Percentiles rank a stretch among this genome's conserved stretches.
These are phyloP conservation scores for Crematogaster levior DNA, from an alignment of 2,888 invertebrate genomes.

Conservation along the genomic window DNA sequence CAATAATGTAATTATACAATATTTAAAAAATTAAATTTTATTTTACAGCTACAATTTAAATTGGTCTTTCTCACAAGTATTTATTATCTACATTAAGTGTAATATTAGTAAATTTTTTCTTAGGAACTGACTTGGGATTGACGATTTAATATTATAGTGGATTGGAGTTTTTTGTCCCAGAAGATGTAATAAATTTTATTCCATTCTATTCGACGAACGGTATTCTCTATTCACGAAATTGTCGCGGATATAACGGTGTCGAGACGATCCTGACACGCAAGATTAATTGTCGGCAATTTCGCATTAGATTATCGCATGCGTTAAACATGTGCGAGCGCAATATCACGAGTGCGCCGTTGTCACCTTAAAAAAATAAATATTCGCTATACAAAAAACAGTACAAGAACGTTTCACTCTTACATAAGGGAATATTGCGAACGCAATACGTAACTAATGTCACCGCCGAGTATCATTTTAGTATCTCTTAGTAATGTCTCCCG, in stretches of 20 bases:
- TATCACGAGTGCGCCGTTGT: constrained; percentile 34
- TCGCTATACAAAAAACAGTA: constrained; percentile 2
- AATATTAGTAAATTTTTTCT: background rate
- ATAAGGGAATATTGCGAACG: constrained; percentile 21
- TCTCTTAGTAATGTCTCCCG: constrained; percentile 22
- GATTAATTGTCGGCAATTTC: constrained; percentile 64
- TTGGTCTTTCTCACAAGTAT: background rate
- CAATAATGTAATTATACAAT: background rate
- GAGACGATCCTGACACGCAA: constrained; percentile 43
- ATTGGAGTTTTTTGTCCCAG: background rate
- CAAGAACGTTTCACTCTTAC: constrained; percentile 17
- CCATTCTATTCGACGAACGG: constrained; percentile 30
- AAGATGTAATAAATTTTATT: constrained; percentile 38
- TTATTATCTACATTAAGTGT: background rate
- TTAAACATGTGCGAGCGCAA: constrained; percentile 43
- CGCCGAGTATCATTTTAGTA: background rate
- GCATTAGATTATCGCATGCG: constrained; percentile 49
- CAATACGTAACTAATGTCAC: constrained; percentile 28
- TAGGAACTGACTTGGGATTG: no score
- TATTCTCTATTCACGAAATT: constrained; percentile 63
- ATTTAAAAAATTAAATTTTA: background rate
- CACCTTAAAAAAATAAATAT: background rate
- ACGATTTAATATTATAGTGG: constrained; percentile 7
- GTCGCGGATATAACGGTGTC: constrained; percentile 58
- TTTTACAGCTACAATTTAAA: background rate